Evolutionary conservation across 2,797 vertebrate species (phyloP).

Genomic region (Galaxias olidus): DNA sequence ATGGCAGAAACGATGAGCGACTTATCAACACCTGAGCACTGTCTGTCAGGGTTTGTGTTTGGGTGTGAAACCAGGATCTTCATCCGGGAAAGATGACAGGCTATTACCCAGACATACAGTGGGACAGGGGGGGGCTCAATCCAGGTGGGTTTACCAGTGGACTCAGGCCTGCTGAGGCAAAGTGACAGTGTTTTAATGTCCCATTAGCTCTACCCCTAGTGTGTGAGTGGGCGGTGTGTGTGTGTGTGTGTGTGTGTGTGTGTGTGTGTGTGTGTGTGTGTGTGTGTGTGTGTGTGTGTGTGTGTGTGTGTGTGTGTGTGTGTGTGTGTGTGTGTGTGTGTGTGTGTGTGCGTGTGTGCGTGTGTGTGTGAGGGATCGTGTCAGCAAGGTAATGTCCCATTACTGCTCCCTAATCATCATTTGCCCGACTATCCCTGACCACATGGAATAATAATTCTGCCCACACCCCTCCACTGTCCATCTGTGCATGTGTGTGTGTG

Average conservation of each 20-base stretch:
- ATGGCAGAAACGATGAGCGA: neutral
- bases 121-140: neutral
- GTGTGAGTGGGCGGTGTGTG: constrained; percentile 10
- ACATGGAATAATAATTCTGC: neutral
- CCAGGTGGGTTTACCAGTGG: neutral
- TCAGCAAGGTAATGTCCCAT: neutral
- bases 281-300: constrained; percentile 20
- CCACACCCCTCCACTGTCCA: neutral
- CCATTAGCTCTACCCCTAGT: neutral
- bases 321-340: constrained; percentile 3
- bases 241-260: constrained; percentile 8
- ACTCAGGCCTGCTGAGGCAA: neutral
- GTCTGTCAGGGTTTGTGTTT: neutral
- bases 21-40: neutral
- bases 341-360: neutral
- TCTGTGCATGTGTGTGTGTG: neutral
- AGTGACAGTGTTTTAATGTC: neutral
- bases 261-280: constrained; percentile 1
- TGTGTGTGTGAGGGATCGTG: neutral
- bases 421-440: neutral
- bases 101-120: neutral
- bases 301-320: constrained; percentile 21
- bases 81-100: neutral
- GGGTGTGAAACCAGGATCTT: neutral
- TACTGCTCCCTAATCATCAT: neutral